phyloP scores from a whole-genome alignment of 2,113 vertebrate species.

The Raja brachyura region DNA sequence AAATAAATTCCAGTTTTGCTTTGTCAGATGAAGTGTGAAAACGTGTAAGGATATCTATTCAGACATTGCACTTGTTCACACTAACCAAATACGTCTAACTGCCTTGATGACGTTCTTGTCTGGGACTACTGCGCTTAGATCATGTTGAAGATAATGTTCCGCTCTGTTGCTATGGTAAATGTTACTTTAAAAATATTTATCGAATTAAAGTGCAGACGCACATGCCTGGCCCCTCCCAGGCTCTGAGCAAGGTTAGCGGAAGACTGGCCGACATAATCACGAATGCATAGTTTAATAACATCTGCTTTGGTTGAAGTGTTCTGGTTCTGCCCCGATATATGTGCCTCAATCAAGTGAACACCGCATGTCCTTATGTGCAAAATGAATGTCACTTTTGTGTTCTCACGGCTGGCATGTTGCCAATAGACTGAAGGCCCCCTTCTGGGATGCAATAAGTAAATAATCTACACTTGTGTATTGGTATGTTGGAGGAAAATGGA shows the following conservation, averaged over 20 bases:
- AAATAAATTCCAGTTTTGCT: background rate
- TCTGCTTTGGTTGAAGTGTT: background rate
- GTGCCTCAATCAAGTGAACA: background rate
- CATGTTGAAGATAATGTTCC: background rate
- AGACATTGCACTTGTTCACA: background rate
- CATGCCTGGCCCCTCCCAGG: background rate
- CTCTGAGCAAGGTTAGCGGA: background rate
- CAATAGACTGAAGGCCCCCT: too few species aligned
- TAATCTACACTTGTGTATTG: background rate
- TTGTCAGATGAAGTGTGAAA: background rate
- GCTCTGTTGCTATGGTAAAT: constrained; percentile 36
- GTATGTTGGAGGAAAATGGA: background rate
- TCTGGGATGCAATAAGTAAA: background rate
- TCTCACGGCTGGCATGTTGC: too few species aligned
- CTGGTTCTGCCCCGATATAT: background rate
- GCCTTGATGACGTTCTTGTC: background rate
- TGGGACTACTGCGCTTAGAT: constrained; percentile 11
- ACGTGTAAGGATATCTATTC: background rate
- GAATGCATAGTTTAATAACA: background rate
- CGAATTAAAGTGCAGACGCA: background rate
- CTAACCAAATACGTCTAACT: background rate
- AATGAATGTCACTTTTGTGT: background rate
- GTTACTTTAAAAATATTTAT: background rate
- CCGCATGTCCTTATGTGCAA: background rate
- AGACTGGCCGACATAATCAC: background rate